These are phyloP conservation scores for Sarcophaga caerulescens DNA, from an alignment of 2,888 invertebrate species.

Conservation along the genomic window DNA sequence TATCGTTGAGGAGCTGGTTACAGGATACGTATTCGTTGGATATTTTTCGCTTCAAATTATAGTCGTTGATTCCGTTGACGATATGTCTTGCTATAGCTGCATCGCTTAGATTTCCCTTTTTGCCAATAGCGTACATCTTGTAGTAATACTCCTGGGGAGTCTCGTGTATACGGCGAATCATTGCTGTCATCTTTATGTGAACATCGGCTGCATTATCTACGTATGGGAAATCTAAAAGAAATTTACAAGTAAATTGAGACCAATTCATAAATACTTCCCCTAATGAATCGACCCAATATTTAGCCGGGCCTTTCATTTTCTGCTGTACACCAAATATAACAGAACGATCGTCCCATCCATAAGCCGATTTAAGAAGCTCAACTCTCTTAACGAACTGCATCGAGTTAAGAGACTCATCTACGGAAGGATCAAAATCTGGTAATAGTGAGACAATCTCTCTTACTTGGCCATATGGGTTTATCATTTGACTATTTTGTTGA, in stretches of 20 bases:
- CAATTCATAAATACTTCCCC: background rate
- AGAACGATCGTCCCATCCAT: too few species aligned
- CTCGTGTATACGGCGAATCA: constrained; percentile 11
- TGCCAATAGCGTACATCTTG: too few species aligned
- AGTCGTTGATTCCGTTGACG: constrained; percentile 53
- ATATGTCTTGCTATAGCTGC: constrained; percentile 29
- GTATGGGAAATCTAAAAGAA: background rate
- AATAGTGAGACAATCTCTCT: constrained; percentile 18
- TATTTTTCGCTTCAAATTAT: constrained; percentile 44
- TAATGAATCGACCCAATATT: constrained; percentile 47
- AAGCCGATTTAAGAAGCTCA: too few species aligned
- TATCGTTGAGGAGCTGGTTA: constrained; percentile 25
- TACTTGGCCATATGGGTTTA: too few species aligned
- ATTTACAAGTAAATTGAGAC: background rate
- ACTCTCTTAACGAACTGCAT: too few species aligned
- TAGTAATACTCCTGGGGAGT: too few species aligned
- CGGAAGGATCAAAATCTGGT: constrained; percentile 49
- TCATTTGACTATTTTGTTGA: too few species aligned
- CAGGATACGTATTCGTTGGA: too few species aligned
- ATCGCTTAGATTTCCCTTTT: too few species aligned
- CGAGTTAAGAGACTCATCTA: constrained; percentile 12
- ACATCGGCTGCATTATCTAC: background rate
- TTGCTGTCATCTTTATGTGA: constrained; percentile 53
- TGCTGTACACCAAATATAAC: too few species aligned
- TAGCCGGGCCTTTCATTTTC: too few species aligned